Conservation (phyloP, 2,797 vertebrate genomes). For the Lacerta viridis region DNA sequence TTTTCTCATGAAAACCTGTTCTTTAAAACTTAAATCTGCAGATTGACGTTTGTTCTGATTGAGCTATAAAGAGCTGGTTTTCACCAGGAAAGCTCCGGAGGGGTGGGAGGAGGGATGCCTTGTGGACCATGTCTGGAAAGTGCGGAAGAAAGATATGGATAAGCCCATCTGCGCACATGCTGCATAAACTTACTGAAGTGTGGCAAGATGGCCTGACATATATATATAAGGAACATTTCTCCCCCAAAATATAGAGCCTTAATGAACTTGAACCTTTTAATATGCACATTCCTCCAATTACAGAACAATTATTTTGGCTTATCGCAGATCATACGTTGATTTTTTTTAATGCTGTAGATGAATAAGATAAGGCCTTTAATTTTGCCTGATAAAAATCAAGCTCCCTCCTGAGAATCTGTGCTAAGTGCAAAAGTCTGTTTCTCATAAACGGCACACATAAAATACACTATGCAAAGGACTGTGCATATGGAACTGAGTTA, state of each 20-base stretch:
- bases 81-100: too few relatives aligned
- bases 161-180: too few relatives aligned
- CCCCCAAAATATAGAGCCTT: background rate
- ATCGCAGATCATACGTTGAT: background rate
- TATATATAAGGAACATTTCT: background rate
- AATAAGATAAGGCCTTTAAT: background rate
- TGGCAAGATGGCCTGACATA: background rate
- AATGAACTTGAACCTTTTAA: conserved; percentile 22
- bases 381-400: background rate
- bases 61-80: too few relatives aligned
- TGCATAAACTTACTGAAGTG: background rate
- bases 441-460: background rate
- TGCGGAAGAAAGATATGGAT: too few relatives aligned
- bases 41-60: too few relatives aligned
- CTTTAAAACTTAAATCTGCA: too few relatives aligned
- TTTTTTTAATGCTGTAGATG: background rate
- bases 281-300: conserved; percentile 27
- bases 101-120: too few relatives aligned
- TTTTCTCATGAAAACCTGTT: too few relatives aligned
- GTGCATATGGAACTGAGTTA: background rate
- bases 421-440: background rate
- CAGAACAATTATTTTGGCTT: background rate
- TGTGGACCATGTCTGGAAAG: too few relatives aligned
- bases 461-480: background rate
- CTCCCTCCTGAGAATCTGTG: background rate